Percentiles rank a stretch among this genome's conserved stretches.
These are phyloP conservation scores for Spodoptera frugiperda DNA, from an alignment of 1,140 invertebrate genomes.

Conservation along the genomic window DNA sequence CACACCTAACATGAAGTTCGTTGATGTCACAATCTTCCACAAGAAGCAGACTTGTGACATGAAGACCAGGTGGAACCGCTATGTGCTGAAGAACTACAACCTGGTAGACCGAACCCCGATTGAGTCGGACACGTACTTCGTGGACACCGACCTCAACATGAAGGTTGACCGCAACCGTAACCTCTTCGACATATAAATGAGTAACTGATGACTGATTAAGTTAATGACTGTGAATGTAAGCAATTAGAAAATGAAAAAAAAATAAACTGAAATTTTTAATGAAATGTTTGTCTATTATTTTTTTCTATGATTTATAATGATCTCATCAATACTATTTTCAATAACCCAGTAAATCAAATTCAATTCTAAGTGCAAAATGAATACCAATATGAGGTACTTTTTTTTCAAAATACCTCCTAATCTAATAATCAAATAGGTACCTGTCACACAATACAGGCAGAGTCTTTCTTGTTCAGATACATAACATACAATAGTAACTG, in stretches of 20 bases:
- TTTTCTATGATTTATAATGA: no score
- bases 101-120: constrained; percentile 58
- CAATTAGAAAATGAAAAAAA: constrained; percentile 10
- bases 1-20: constrained; percentile 87
- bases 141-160: constrained; percentile 66
- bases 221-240: neutral
- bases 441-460: no score
- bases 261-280: constrained; percentile 11
- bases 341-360: no score
- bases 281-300: neutral
- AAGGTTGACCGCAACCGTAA: constrained; percentile 59
- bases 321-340: no score
- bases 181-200: constrained; percentile 9
- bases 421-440: no score
- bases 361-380: no score
- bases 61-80: constrained; percentile 74
- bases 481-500: no score
- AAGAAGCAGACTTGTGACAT: constrained; percentile 77
- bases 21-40: constrained; percentile 88
- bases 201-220: neutral
- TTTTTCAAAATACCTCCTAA: no score
- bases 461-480: no score
- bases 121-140: constrained; percentile 56
- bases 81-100: constrained; percentile 72
- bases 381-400: no score